phyloP scores from a whole-genome alignment of 2,888 invertebrate species.

The Pinctada fucata region DNA sequence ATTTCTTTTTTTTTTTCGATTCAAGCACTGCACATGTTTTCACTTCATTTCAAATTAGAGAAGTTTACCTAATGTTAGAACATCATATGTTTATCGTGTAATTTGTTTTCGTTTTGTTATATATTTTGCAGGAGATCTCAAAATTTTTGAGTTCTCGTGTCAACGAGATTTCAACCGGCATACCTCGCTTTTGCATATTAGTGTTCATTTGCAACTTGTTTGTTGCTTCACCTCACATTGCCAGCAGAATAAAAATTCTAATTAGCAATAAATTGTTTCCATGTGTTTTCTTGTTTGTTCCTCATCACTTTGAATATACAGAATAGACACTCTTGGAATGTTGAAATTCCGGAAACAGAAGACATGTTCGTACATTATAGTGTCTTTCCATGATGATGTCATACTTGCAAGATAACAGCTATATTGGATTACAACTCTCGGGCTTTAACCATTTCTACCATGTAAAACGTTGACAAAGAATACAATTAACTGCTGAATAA shows the following conservation, averaged over 20 bases:
- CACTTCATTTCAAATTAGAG: background rate
- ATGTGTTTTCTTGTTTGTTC: conserved; percentile 1
- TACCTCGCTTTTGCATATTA: conserved; percentile 46
- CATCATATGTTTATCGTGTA: conserved; percentile 7
- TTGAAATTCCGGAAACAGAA: too few relatives aligned
- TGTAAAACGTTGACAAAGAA: too few relatives aligned
- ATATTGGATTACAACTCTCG: too few relatives aligned
- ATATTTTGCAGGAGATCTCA: conserved; percentile 1
- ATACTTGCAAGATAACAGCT: too few relatives aligned
- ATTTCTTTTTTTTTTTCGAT: background rate
- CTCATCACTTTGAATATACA: too few relatives aligned
- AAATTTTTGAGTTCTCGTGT: conserved; percentile 18
- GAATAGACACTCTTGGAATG: too few relatives aligned
- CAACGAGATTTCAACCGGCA: conserved; percentile 37
- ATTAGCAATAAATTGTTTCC: conserved; percentile 37
- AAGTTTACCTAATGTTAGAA: conserved; percentile 2
- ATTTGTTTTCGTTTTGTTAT: conserved; percentile 17
- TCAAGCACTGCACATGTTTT: background rate
- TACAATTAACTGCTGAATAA: too few relatives aligned
- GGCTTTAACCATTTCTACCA: too few relatives aligned
- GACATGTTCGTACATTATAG: too few relatives aligned
- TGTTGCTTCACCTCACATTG: conserved; percentile 25
- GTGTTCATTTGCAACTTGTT: conserved; percentile 38
- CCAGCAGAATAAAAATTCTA: conserved; percentile 23
- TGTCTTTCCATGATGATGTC: too few relatives aligned